These are phyloP conservation scores for Bicyclus anynana DNA, from an alignment of 1,140 invertebrate genomes.

Conservation along the genomic window DNA sequence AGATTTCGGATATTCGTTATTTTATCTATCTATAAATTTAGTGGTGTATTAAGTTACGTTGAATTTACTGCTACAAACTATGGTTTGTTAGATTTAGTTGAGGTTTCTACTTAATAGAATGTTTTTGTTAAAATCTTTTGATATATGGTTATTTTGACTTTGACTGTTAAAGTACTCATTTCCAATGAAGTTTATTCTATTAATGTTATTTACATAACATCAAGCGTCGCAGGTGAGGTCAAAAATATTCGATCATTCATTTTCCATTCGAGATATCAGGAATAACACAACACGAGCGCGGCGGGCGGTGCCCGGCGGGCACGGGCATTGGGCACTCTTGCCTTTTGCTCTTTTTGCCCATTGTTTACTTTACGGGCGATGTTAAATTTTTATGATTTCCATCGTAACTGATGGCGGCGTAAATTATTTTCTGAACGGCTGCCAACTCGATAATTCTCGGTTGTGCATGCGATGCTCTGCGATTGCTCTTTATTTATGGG, in stretches of 20 bases:
- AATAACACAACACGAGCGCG: conserved; percentile 38
- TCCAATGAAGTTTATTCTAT: background rate
- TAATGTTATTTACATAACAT: background rate
- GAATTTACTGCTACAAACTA: too few relatives aligned
- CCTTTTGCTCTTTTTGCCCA: conserved; percentile 61
- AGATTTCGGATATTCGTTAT: too few relatives aligned
- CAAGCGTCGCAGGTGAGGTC: background rate
- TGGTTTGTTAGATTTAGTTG: too few relatives aligned
- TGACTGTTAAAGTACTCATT: background rate
- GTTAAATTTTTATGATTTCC: conserved; percentile 71
- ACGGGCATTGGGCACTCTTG: conserved; percentile 38
- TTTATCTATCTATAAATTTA: too few relatives aligned
- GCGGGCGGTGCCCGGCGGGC: conserved; percentile 44
- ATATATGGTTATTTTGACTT: background rate
- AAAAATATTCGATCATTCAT: conserved; percentile 6
- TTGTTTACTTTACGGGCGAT: conserved; percentile 71
- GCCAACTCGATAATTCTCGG: conserved; percentile 66
- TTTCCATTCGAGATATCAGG: conserved; percentile 31
- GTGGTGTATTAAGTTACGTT: too few relatives aligned
- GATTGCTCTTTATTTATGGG: conserved; percentile 59
- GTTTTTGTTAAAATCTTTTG: background rate
- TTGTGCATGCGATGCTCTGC: conserved; percentile 44
- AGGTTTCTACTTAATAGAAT: too few relatives aligned
- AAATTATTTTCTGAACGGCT: conserved; percentile 66
- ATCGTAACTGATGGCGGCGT: conserved; percentile 52